Conservation (phyloP, 2,888 invertebrate genomes). For the Synanthedon myopaeformis region DNA sequence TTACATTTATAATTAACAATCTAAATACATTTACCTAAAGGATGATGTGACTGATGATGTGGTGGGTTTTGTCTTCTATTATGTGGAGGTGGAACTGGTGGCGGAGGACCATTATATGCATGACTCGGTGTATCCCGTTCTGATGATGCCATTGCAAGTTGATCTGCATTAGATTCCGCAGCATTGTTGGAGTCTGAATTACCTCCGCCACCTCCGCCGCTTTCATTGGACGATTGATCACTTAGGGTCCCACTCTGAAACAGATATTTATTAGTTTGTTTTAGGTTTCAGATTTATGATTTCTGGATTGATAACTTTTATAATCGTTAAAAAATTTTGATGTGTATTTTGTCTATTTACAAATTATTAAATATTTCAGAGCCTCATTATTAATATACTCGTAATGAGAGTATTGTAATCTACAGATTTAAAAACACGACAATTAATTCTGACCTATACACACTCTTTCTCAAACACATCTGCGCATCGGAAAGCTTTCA, state of each 20-base stretch:
- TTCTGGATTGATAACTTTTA: too few species aligned
- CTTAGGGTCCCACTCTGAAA: slow-evolving; percentile 54
- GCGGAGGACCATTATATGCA: slow-evolving; percentile 64
- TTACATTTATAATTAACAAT: too few species aligned
- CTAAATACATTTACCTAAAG: slow-evolving; percentile 36
- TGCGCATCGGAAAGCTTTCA: slow-evolving; percentile 39
- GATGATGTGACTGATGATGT: slow-evolving; percentile 72
- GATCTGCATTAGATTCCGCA: slow-evolving; percentile 73
- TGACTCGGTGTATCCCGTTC: slow-evolving; percentile 72
- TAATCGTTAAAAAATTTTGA: too few species aligned
- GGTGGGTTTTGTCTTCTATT: slow-evolving; percentile 80
- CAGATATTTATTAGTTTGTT: not conserved
- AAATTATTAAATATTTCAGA: too few species aligned
- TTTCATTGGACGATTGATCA: slow-evolving; percentile 56
- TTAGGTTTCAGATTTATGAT: too few species aligned
- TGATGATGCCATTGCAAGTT: slow-evolving; percentile 78
- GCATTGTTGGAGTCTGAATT: slow-evolving; percentile 68
- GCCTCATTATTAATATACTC: too few species aligned
- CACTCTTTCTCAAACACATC: not conserved
- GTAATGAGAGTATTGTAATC: too few species aligned
- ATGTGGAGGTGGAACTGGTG: slow-evolving; percentile 74
- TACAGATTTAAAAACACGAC: too few species aligned
- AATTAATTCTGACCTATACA: too few species aligned
- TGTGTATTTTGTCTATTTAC: too few species aligned
- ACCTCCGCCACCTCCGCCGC: slow-evolving; percentile 67